Evolutionary conservation across 1,140 invertebrate species (phyloP).

Genomic region (Tetranychus cinnabarinus): DNA sequence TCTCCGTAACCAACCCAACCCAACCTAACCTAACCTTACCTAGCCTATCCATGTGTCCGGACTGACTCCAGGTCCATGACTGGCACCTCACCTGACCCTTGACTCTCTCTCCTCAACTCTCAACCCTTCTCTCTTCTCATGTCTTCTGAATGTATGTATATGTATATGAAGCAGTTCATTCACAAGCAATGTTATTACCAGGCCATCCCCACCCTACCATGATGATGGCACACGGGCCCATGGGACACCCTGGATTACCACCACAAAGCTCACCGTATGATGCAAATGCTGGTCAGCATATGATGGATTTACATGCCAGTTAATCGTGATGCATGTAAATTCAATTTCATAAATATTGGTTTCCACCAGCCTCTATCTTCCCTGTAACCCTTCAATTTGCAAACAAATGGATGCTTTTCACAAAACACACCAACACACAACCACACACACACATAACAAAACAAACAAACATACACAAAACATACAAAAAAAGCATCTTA

Average conservation of each 20-base stretch:
- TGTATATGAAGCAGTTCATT: slow-evolving; percentile 18
- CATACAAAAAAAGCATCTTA: no score
- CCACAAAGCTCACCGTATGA: slow-evolving; percentile 27
- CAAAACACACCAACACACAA: no score
- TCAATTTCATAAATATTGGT: not conserved
- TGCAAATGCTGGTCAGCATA: slow-evolving; percentile 22
- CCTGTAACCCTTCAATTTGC: no score
- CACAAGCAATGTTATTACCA: slow-evolving; percentile 27
- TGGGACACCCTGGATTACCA: slow-evolving; percentile 17
- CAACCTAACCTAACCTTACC: no score
- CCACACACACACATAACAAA: no score
- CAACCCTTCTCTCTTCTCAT: slow-evolving; percentile 10
- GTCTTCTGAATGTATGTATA: not conserved
- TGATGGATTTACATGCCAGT: slow-evolving; percentile 29
- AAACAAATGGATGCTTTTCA: no score
- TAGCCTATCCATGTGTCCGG: no score
- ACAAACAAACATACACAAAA: no score
- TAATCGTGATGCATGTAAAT: slow-evolving; percentile 12
- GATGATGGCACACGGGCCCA: slow-evolving; percentile 23
- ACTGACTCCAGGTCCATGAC: no score
- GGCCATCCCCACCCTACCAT: slow-evolving; percentile 24
- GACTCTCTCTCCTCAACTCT: slow-evolving; percentile 17
- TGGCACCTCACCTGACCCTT: not conserved
- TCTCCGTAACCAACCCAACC: no score
- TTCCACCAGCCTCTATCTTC: no score